Evolutionary conservation across 2,888 invertebrate genomes (phyloP).

Genomic region (Thecophora atra): DNA sequence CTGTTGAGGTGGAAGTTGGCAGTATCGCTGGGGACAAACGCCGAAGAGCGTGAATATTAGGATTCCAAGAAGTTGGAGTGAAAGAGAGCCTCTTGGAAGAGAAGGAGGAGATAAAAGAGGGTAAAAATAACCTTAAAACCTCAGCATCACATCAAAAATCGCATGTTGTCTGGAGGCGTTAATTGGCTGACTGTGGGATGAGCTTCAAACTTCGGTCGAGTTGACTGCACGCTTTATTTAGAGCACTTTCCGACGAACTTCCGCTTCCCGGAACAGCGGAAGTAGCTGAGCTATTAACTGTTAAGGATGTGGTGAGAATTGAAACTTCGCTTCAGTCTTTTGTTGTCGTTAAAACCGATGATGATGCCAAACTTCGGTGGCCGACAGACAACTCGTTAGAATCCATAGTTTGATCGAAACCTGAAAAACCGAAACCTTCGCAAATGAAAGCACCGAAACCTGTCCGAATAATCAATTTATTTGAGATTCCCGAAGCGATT

Average conservation of each 20-base stretch:
- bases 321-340: background rate
- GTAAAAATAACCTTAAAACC: background rate
- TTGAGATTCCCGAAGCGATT: too few relatives aligned
- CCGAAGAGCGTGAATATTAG: background rate
- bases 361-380: background rate
- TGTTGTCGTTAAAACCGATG: background rate
- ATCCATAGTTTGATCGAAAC: too few relatives aligned
- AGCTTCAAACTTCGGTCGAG: background rate
- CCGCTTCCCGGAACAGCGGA: background rate
- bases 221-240: background rate
- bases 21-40: background rate
- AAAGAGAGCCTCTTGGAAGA: background rate
- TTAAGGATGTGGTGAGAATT: background rate
- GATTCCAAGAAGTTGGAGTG: background rate
- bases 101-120: background rate
- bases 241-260: background rate
- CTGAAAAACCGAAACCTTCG: too few relatives aligned
- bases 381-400: too few relatives aligned
- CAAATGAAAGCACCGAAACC: too few relatives aligned
- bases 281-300: background rate
- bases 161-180: conserved; percentile 19
- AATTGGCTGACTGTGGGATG: background rate
- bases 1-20: conserved; percentile 39
- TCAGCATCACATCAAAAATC: conserved; percentile 15
- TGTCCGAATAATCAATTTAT: too few relatives aligned